Evolutionary conservation across 2,797 vertebrate species (phyloP).

Genomic region (Ctenosaura bakeri): DNA sequence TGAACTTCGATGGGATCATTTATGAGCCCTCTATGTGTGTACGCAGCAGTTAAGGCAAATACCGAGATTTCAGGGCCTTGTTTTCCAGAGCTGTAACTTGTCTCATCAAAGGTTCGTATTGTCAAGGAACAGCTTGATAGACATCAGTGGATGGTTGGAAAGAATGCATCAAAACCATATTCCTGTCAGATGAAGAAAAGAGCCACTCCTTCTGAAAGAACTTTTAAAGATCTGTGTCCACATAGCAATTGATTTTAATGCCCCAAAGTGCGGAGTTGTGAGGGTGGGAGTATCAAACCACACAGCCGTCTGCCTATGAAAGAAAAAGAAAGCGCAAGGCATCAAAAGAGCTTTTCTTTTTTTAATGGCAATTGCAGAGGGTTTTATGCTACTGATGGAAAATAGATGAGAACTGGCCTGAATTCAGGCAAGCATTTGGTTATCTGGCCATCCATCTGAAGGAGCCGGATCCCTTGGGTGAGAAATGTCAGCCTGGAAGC

Average conservation of each 20-base stretch:
- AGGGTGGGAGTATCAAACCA: not conserved
- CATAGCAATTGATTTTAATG: not conserved
- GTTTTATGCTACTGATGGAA: conserved; percentile 30
- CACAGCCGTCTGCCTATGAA: conserved; percentile 37
- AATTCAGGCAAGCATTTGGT: conserved; percentile 63
- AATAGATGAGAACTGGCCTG: conserved; percentile 30
- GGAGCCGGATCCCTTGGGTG: conserved; percentile 34
- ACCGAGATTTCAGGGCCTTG: not conserved
- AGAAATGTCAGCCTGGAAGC: conserved; percentile 18
- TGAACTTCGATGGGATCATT: not conserved
- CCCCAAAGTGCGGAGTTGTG: not conserved
- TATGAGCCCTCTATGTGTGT: not conserved
- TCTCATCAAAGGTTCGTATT: conserved; percentile 32
- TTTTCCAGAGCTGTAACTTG: not conserved
- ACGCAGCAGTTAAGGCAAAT: not conserved
- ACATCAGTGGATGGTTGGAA: conserved; percentile 12
- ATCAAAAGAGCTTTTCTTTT: not conserved
- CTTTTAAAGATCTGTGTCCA: conserved; percentile 30
- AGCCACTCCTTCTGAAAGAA: not conserved
- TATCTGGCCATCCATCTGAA: conserved; percentile 55
- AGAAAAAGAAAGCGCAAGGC: conserved; percentile 28
- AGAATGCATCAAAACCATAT: conserved; percentile 17
- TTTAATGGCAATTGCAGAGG: not conserved
- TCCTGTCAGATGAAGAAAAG: not conserved
- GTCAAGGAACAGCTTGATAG: conserved; percentile 24